Evolutionary conservation across 2,113 vertebrate genomes (phyloP), one percentile per base, ranked within the genome.

Genomic region (Pelobates fuscus): DNA sequence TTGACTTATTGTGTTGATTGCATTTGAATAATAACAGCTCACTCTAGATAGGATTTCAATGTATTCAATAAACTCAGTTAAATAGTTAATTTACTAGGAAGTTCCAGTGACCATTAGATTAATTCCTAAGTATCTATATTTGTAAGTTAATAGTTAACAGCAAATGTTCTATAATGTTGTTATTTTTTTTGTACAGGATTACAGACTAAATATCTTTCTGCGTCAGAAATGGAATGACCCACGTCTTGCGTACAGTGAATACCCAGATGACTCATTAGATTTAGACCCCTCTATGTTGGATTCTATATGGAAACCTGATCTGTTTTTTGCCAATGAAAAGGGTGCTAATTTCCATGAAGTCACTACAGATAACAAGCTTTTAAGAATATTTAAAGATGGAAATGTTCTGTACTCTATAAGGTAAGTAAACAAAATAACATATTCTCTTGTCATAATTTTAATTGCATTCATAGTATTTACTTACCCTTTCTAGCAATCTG

Each of bases 191-290:
- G 20, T 37, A 71, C 78, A 98, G 96, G 96, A 98, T 89, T 99
- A 99, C 82, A 86, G 96, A 32, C 94, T 99, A 78, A 99, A 99
- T 79, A 98, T 99, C 81, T 99, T 99, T 84, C 94, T 99, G 73
- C 92, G 97, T 25, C 97, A 99, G 91, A 94, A 97, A 60, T 99
- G 97, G 97, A 99, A 98, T 1, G 97, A 99, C 77, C 97, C 97
- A 1, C 89, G 96, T 6, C 91, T 99, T 0, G 94, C 96, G 1
- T 98, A 97, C 30, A 91, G 94, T 20, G 97, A 99, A 89, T 99
- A 99, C 76, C 97, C 97, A 4, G 97, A 99, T 44, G 96, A 98
- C 81, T 99, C 96, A n/a, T 86, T 98, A 80, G 97, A 98, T 80
- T 83, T 98, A 75, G 95, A 98, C 84, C 96, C 96, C 2, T 98